Evolutionary conservation across 1,140 invertebrate species (phyloP).

Genomic region (Homalodisca vitripennis): DNA sequence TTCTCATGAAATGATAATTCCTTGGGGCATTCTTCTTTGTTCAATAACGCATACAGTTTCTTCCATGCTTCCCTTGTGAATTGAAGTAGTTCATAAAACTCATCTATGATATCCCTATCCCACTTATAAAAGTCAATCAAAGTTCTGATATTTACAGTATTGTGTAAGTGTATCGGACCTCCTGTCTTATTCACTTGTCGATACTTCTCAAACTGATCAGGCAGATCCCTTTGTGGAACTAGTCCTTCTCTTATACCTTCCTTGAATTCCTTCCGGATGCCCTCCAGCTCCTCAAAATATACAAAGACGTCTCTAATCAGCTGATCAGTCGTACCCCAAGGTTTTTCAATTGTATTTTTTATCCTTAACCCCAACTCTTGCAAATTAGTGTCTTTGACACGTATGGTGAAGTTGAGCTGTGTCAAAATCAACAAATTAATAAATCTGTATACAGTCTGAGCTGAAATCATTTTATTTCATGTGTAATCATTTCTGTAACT

Average conservation of each 20-base stretch:
- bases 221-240: not conserved
- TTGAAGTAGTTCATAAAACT: constrained; percentile 3
- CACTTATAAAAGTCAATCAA: constrained; percentile 18
- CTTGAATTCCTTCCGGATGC: not conserved
- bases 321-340: constrained; percentile 3
- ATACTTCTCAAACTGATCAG: not conserved
- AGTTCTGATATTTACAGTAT: not conserved
- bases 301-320: constrained; percentile 1
- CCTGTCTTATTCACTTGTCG: constrained; percentile 1
- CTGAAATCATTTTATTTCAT: no score
- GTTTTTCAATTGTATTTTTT: not conserved
- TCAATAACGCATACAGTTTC: not conserved
- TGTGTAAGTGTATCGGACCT: not conserved
- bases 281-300: constrained; percentile 4
- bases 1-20: no score
- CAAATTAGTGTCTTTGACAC: not conserved
- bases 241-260: constrained; percentile 4
- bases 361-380: not conserved
- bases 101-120: constrained; percentile 2
- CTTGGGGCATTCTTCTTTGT: no score
- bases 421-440: no score
- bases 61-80: constrained; percentile 10
- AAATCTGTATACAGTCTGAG: no score
- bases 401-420: no score
- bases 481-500: no score